Evolutionary conservation across 2,888 invertebrate species (phyloP), one percentile per base, ranked within the genome.

Genomic region (Electrophaes corylata): DNA sequence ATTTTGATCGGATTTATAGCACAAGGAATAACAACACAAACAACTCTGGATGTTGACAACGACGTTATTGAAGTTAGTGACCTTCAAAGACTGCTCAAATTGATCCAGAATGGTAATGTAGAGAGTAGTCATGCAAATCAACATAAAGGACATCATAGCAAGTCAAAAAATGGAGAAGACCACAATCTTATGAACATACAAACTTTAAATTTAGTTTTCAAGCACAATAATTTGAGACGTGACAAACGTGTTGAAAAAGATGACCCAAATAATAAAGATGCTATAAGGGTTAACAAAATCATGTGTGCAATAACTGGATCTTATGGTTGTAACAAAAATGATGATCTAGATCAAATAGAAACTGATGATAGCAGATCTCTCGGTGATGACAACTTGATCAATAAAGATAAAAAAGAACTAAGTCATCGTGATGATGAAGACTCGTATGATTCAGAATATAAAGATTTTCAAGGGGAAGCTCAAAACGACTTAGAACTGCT

Each of bases 401-500:
- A 19, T 20, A 29, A 40, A 1, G 11, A 8, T 31, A 29, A 19
- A 20, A 26, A 8, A 26, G 26, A 12, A 3, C 23, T n/a, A 16
- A 35, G 6, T 26, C 26, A 39, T 20, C 6, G 11, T 12, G 29
- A 43, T 29, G 11, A 8, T 16, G n/a, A 41, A 26, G 4, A 12
- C 19, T 18, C 11, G 0, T 4, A 23, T 18, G 40, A 60, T 16
- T 35, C 51, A 37, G 46, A 35, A 2, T 49, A 29, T 2, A 51
- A 41, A 3, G 4, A 35, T 18, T 14, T 39, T 23, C 45, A 63
- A 18, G 49, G 57, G 19, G 62, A 67, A 45, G 49, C 68, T 6
- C 53, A 54, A 5, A 50, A 66, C 19, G 67, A 72, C 14, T 44
- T 73, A 0, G 57, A 65, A 35, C 47, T 65, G 14, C 54, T 75